These are phyloP conservation scores for Cygnus buccinator DNA, from an alignment of 2,113 vertebrate genomes.

Conservation along the genomic window DNA sequence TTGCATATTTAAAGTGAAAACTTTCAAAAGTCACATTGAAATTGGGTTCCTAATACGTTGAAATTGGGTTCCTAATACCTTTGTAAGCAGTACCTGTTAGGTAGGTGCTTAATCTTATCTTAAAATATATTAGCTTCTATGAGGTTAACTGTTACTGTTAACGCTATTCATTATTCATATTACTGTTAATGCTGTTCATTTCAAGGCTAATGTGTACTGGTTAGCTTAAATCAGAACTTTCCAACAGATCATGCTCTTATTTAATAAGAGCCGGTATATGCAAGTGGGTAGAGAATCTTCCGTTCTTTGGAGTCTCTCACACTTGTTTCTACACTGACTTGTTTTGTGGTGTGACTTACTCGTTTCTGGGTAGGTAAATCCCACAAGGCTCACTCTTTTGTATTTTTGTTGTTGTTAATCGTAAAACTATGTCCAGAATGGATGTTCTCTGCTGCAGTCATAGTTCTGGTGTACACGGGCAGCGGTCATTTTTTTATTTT, in stretches of 20 bases:
- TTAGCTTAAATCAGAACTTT: conserved; percentile 34
- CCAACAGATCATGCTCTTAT: neutral
- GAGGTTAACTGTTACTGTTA: neutral
- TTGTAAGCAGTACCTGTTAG: conserved; percentile 12
- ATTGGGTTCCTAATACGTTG: neutral
- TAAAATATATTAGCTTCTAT: conserved; percentile 11
- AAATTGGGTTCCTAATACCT: neutral
- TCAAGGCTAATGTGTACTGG: conserved; percentile 14
- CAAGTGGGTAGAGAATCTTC: neutral
- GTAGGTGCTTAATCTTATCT: neutral
- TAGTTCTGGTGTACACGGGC: neutral
- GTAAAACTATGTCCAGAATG: neutral
- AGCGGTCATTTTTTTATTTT: neutral
- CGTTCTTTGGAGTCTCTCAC: neutral
- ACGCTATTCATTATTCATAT: neutral
- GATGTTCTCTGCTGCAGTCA: neutral
- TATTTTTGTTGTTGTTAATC: neutral
- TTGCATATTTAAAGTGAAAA: conserved; percentile 13
- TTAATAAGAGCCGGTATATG: conserved; percentile 22
- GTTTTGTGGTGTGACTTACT: neutral
- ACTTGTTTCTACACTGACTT: neutral
- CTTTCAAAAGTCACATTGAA: neutral
- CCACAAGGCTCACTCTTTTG: neutral
- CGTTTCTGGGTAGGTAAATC: neutral
- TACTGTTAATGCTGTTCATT: neutral